Conservation (phyloP, 2,888 invertebrate genomes). For the Zygaena filipendulae region DNA sequence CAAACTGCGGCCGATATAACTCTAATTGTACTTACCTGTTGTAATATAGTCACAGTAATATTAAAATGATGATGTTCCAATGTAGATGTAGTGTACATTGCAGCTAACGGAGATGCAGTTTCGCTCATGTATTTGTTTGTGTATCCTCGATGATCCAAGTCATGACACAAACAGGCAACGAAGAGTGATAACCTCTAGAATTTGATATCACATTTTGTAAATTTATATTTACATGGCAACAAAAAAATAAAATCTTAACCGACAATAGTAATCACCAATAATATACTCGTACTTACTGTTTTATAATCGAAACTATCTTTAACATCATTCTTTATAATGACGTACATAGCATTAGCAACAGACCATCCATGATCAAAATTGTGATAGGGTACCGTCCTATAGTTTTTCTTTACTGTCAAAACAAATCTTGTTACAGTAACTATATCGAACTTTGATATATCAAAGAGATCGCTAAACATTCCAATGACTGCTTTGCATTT, state of each 20-base stretch:
- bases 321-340: conserved; percentile 70
- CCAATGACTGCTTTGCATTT: conserved; percentile 78
- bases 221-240: neutral
- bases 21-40: conserved; percentile 70
- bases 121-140: conserved; percentile 89
- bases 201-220: conserved; percentile 8
- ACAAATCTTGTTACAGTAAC: conserved; percentile 77
- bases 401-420: conserved; percentile 86
- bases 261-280: no score
- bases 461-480: conserved; percentile 83
- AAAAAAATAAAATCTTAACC: no score
- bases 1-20: no score
- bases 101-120: conserved; percentile 82
- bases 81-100: conserved; percentile 87
- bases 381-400: conserved; percentile 85
- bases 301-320: conserved; percentile 29
- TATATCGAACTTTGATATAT: conserved; percentile 72
- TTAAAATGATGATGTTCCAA: conserved; percentile 92
- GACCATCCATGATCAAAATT: conserved; percentile 92
- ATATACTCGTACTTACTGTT: conserved; percentile 39
- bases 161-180: conserved; percentile 86
- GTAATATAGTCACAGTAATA: conserved; percentile 86
- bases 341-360: conserved; percentile 86
- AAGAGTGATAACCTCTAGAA: conserved; percentile 79
- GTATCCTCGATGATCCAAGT: conserved; percentile 87